Conservation (phyloP, 2,797 vertebrate species). For the Sylvia borin region DNA sequence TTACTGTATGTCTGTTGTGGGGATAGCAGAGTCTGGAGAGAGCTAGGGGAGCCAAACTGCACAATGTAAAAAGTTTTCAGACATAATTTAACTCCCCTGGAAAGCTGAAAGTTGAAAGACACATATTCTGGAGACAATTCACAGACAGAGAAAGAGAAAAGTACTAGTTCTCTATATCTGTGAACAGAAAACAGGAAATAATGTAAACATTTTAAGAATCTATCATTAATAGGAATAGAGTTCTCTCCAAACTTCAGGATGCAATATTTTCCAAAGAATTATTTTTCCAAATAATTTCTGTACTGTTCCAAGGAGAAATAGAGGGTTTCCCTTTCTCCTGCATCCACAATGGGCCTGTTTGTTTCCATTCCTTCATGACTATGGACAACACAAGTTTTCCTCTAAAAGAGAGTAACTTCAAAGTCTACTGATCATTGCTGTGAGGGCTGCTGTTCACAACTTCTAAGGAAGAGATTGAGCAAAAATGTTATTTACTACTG, state of each 20-base stretch:
- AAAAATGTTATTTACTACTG: not conserved
- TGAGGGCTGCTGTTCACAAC: not conserved
- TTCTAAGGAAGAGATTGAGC: not conserved
- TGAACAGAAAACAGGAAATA: not conserved
- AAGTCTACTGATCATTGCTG: not conserved
- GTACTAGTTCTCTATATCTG: not conserved
- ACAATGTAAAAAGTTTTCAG: not conserved
- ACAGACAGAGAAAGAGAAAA: not conserved
- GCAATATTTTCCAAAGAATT: not conserved
- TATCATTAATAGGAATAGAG: not conserved
- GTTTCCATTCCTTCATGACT: not conserved
- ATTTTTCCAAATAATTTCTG: not conserved
- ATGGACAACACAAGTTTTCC: not conserved
- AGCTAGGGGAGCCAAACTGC: not conserved
- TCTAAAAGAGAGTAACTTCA: not conserved
- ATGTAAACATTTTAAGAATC: not conserved
- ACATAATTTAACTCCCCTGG: not conserved
- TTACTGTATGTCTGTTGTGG: not conserved
- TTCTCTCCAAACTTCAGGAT: not conserved
- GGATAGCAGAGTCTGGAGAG: not conserved
- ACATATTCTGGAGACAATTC: fast-evolving
- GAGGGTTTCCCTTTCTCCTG: not conserved
- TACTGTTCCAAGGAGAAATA: not conserved
- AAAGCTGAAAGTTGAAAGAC: not conserved
- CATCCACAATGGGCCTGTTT: not conserved